A percentile compares a stretch with the other conserved stretches of the same genome.
Conservation (phyloP, 2,888 invertebrate genomes). For the Melanophora roralis region DNA sequence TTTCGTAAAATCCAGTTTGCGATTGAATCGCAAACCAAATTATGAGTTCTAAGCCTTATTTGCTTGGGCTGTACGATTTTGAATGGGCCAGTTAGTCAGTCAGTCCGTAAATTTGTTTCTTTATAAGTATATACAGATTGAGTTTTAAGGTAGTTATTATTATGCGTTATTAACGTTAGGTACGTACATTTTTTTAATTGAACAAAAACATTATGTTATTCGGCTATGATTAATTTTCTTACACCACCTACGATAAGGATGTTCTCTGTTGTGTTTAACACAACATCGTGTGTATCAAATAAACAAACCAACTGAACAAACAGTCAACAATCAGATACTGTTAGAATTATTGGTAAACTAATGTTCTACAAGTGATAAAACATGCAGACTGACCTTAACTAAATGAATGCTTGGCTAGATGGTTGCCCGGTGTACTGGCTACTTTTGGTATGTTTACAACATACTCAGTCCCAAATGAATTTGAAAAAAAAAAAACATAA, state of each 20-base stretch:
- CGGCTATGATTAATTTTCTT: slow-evolving; percentile 51
- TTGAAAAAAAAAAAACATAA: neutral
- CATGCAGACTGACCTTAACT: slow-evolving; percentile 48
- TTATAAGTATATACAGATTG: too few species aligned
- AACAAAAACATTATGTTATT: slow-evolving; percentile 50
- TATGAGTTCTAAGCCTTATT: too few species aligned
- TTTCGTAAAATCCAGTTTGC: too few species aligned
- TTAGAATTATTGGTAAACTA: slow-evolving; percentile 58
- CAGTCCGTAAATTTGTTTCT: too few species aligned
- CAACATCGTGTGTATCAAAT: slow-evolving; percentile 42
- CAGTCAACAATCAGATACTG: slow-evolving; percentile 44
- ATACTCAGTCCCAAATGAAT: slow-evolving; percentile 22
- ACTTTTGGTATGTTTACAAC: slow-evolving; percentile 51
- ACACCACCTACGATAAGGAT: slow-evolving; percentile 54
- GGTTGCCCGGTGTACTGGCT: slow-evolving; percentile 5
- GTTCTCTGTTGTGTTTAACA: slow-evolving; percentile 34
- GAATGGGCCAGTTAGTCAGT: too few species aligned
- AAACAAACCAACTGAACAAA: slow-evolving; percentile 21
- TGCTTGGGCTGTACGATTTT: too few species aligned
- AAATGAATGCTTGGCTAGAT: slow-evolving; percentile 6
- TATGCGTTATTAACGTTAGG: neutral
- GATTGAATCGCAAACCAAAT: too few species aligned
- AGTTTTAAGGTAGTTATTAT: too few species aligned
- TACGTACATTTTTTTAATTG: neutral
- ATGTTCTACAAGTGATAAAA: slow-evolving; percentile 61